These are phyloP conservation scores for Bujurquina vittata DNA, from an alignment of 2,113 vertebrate species.

Conservation along the genomic window DNA sequence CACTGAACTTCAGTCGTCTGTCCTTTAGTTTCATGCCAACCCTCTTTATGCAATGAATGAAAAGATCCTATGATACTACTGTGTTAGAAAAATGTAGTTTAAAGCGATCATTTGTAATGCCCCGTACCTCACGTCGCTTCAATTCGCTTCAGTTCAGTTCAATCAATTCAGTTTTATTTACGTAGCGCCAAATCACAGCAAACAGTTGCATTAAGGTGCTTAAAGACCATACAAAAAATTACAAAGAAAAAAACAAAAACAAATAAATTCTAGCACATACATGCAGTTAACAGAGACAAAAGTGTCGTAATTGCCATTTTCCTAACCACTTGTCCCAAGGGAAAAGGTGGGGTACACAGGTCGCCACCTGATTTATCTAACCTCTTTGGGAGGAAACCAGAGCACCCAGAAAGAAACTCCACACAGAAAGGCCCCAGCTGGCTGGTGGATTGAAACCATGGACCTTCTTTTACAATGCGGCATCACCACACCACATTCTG, in stretches of 20 bases:
- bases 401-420: neutral
- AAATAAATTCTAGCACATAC: neutral
- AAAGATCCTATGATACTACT: neutral
- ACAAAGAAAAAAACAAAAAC: too few relatives aligned
- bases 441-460: neutral
- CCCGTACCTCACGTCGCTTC: too few relatives aligned
- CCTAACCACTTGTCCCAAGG: too few relatives aligned
- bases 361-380: neutral
- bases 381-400: neutral
- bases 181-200: too few relatives aligned
- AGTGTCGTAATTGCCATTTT: neutral
- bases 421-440: neutral
- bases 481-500: too few relatives aligned
- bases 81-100: neutral
- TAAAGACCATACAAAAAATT: too few relatives aligned
- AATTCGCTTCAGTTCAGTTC: too few relatives aligned
- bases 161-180: too few relatives aligned
- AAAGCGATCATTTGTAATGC: neutral
- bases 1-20: conserved; percentile 7
- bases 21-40: conserved; percentile 17
- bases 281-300: neutral
- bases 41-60: neutral
- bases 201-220: too few relatives aligned
- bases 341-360: neutral
- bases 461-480: neutral